These are phyloP conservation scores for Oncopodura yosiiana DNA, from an alignment of 1,140 invertebrate species.

Conservation along the genomic window DNA sequence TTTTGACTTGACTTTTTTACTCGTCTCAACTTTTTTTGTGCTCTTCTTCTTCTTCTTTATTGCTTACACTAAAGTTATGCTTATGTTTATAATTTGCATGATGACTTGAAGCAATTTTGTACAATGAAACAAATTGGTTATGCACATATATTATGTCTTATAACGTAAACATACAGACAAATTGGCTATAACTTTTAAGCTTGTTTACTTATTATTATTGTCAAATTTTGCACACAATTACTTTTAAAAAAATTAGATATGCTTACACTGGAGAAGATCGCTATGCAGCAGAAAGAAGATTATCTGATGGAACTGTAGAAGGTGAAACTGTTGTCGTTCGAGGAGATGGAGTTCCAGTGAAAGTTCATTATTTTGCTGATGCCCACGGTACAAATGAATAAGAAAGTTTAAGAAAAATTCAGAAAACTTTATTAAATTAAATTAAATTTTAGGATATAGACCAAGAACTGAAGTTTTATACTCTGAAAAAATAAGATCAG, in stretches of 20 bases:
- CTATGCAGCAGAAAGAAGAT: constrained; percentile 28
- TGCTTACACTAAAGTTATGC: no score
- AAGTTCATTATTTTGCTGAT: constrained; percentile 36
- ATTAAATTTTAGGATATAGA: constrained; percentile 28
- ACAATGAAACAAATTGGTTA: no score
- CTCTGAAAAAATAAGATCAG: constrained; percentile 20
- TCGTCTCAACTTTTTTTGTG: no score
- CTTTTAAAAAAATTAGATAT: constrained; percentile 21
- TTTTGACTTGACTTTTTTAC: no score
- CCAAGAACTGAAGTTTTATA: constrained; percentile 35
- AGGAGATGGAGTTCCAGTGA: constrained; percentile 31
- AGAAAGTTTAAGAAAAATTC: neutral
- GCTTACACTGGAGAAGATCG: constrained; percentile 34
- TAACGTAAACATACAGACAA: no score
- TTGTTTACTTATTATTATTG: neutral
- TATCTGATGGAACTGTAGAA: constrained; percentile 33
- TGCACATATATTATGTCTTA: no score
- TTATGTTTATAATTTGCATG: no score
- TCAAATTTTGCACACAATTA: neutral
- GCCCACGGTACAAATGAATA: constrained; percentile 8
- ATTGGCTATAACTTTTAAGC: no score
- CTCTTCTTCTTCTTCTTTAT: no score
- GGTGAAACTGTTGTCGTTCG: constrained; percentile 32
- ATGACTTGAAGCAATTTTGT: no score
- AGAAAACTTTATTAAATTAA: neutral